Evolutionary conservation across 1,140 invertebrate species (phyloP), one percentile per base, ranked within the genome.

Genomic region (Platyscapa corneri): DNA sequence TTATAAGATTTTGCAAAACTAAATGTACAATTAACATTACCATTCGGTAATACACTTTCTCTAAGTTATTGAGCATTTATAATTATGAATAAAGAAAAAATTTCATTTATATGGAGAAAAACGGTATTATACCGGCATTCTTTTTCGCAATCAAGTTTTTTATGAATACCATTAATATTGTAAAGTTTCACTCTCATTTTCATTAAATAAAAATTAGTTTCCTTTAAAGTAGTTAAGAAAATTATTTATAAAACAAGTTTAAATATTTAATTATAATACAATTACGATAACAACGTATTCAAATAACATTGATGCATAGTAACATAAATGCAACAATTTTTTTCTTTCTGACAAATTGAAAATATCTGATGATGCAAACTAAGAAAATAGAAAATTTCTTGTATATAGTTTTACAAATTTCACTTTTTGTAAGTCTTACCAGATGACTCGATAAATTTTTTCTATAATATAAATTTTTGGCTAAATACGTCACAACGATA

Each of bases 11-110:
- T 83, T 82, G 53, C 32, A 46, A 70, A 82, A 72, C 67, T 56
- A 81, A 65, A 81, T 37, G 18, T 39, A 39, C 30, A 53, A 78
- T 77, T 78, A 78, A 53, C 67, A 53, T 37, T 78, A 7, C 39
- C n/a, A 39, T 65, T 30, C n/a, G 42, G 10, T 10, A 65, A 30
- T 72, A 16, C 46, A 84, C 83, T 77, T 84, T 84, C 83, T 34
- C 74, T 32, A 20, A 14, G 8, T 74, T 82, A 39, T 74, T 64
- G 80, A 70, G 10, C 23, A 1, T 56, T 74, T 56, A 8, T 42
- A 65, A 23, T 14, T 32, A 12, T 8, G 27, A 34, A 60, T 78
- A 56, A 78, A 53, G 49, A 53, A 53, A 53, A 53, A 78, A 53
- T 23, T 56, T n/a, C 18, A 23, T 77, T 32, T 53, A 56, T 39